These are phyloP conservation scores for Xestia rhomboidea DNA, from an alignment of 2,888 invertebrate species.

Conservation along the genomic window DNA sequence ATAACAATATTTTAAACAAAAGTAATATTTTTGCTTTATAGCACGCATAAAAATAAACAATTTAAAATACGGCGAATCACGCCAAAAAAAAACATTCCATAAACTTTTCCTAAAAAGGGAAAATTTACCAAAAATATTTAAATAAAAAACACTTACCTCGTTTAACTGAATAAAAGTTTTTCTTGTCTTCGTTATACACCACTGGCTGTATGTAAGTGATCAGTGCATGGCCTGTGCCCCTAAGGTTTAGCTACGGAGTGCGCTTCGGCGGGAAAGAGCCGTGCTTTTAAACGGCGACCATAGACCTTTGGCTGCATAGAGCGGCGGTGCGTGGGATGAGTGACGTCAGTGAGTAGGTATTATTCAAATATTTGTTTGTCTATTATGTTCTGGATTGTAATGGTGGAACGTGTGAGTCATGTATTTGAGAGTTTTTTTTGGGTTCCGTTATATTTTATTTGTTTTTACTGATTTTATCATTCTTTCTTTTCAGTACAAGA, in stretches of 20 bases:
- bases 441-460: neutral
- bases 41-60: neutral
- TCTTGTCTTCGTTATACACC: constrained; percentile 35
- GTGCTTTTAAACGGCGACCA: constrained; percentile 84
- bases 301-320: constrained; percentile 74
- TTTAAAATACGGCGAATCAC: accelerated
- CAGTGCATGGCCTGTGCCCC: constrained; percentile 72
- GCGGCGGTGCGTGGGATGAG: constrained; percentile 74
- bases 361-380: constrained; percentile 19
- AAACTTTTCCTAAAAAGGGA: neutral
- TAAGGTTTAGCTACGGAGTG: constrained; percentile 77
- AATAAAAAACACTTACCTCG: constrained; percentile 37
- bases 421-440: too few relatives aligned
- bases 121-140: neutral
- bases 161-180: constrained; percentile 31
- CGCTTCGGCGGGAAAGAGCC: constrained; percentile 81
- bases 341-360: constrained; percentile 69
- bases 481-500: neutral
- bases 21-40: neutral
- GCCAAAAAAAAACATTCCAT: too few relatives aligned
- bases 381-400: constrained; percentile 34
- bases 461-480: neutral
- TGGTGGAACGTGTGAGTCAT: constrained; percentile 15
- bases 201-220: constrained; percentile 43
- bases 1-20: neutral